Conservation (phyloP, 2,113 vertebrate species). For the Mormoops blainvillei region DNA sequence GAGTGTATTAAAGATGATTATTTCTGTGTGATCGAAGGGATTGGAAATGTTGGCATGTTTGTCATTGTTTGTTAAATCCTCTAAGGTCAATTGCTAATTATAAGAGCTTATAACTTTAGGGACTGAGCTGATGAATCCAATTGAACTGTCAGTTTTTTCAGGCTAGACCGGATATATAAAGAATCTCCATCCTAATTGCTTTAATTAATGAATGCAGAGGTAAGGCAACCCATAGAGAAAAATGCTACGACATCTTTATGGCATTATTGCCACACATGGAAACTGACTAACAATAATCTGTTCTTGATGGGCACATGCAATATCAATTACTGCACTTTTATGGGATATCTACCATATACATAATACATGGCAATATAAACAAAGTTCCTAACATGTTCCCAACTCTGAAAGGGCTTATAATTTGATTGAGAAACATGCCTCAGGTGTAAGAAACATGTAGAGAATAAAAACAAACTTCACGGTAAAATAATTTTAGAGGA, state of each 20-base stretch:
- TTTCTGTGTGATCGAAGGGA: background rate
- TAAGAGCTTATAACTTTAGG: conserved; percentile 64
- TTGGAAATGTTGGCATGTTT: conserved; percentile 25
- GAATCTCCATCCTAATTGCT: conserved; percentile 60
- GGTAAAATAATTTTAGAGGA: background rate
- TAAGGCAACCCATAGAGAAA: conserved; percentile 2
- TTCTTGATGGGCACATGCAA: background rate
- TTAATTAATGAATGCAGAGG: conserved; percentile 65
- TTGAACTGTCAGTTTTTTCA: conserved; percentile 55
- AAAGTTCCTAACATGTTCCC: background rate
- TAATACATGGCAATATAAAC: background rate
- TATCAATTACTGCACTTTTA: background rate
- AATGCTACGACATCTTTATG: background rate
- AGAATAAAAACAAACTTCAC: background rate
- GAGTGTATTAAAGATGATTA: conserved; percentile 27
- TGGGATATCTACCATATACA: background rate
- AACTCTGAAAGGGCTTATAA: background rate
- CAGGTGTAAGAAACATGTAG: background rate
- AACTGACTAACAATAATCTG: background rate
- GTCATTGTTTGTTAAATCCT: conserved; percentile 61
- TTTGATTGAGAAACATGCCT: background rate
- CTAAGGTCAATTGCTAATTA: conserved; percentile 65
- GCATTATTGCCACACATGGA: background rate
- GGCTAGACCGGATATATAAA: conserved; percentile 47
- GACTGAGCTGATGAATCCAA: conserved; percentile 58